These are phyloP conservation scores for Cotesia vestalis DNA, from an alignment of 1,140 invertebrate species.

Conservation along the genomic window DNA sequence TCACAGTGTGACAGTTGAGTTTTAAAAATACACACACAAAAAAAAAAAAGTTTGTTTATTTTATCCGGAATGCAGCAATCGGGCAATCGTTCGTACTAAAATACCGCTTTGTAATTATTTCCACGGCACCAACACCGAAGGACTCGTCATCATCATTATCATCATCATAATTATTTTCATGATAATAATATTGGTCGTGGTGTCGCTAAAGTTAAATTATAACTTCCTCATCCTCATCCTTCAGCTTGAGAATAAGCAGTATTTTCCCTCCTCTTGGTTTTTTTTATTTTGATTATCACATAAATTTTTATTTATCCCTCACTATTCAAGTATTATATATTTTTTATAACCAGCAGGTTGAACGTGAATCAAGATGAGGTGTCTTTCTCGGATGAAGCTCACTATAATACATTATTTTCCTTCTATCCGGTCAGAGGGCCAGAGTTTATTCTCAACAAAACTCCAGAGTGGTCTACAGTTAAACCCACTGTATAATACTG, in stretches of 20 bases:
- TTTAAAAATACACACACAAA: not conserved
- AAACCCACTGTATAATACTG: too few relatives aligned
- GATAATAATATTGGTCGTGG: not conserved
- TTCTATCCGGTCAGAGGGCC: too few relatives aligned
- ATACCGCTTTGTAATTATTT: conserved; percentile 40
- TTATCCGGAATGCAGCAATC: conserved; percentile 6
- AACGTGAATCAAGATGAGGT: too few relatives aligned
- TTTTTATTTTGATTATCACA: conserved; percentile 17
- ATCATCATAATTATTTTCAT: not conserved
- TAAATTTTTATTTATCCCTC: not conserved
- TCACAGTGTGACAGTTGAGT: conserved; percentile 4
- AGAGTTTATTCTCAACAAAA: too few relatives aligned
- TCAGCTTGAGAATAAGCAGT: not conserved
- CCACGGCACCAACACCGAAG: not conserved
- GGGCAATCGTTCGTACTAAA: conserved; percentile 19
- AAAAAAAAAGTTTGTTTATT: not conserved
- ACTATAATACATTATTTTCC: too few relatives aligned
- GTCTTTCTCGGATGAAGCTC: too few relatives aligned
- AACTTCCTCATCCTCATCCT: conserved; percentile 34
- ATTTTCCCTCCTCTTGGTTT: conserved; percentile 3
- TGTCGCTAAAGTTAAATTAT: conserved; percentile 33
- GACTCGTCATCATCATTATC: conserved; percentile 13
- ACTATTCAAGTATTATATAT: too few relatives aligned
- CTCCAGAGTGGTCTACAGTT: too few relatives aligned
- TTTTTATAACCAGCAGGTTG: too few relatives aligned